A percentile compares a stretch with the other conserved stretches of the same genome.
Evolutionary conservation across 2,888 invertebrate genomes (phyloP).

Genomic region (Cheiracanthium punctorium): DNA sequence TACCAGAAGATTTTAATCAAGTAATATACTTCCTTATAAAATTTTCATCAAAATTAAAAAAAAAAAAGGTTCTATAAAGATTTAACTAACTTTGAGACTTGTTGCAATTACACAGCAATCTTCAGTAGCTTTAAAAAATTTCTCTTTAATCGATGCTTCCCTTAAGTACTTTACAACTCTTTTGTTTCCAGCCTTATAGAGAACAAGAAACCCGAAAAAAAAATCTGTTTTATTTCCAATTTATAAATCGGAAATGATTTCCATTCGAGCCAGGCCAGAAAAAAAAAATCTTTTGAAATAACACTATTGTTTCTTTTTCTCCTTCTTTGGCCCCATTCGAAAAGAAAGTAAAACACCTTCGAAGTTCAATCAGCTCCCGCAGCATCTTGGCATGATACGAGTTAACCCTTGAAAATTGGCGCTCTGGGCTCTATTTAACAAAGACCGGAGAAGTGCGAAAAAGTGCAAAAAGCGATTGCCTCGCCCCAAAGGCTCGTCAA

Average conservation of each 20-base stretch:
- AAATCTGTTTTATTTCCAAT: conserved; percentile 3
- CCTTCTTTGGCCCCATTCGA: conserved; percentile 10
- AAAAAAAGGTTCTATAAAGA: too few species aligned
- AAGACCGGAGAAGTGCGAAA: conserved; percentile 53
- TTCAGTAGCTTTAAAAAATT: too few species aligned
- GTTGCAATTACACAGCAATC: too few species aligned
- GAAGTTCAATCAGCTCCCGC: conserved; percentile 64
- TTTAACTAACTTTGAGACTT: too few species aligned
- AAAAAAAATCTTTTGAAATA: not conserved
- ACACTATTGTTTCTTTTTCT: conserved; percentile 19
- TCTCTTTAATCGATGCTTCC: not conserved
- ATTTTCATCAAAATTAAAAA: too few species aligned
- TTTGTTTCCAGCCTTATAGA: not conserved
- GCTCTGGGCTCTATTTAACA: conserved; percentile 64
- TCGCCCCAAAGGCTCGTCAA: conserved; percentile 19
- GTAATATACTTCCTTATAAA: too few species aligned
- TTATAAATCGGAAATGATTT: conserved; percentile 12
- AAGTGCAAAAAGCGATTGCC: conserved; percentile 18
- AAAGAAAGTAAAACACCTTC: conserved; percentile 41
- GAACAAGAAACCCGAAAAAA: not conserved
- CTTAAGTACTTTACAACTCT: not conserved
- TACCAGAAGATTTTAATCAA: too few species aligned
- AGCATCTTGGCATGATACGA: conserved; percentile 22
- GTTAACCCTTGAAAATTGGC: conserved; percentile 66
- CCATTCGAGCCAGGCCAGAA: not conserved